Base-by-base conservation (phyloP, 2,888 invertebrate genomes). In the Zygaena filipendulae region DNA sequence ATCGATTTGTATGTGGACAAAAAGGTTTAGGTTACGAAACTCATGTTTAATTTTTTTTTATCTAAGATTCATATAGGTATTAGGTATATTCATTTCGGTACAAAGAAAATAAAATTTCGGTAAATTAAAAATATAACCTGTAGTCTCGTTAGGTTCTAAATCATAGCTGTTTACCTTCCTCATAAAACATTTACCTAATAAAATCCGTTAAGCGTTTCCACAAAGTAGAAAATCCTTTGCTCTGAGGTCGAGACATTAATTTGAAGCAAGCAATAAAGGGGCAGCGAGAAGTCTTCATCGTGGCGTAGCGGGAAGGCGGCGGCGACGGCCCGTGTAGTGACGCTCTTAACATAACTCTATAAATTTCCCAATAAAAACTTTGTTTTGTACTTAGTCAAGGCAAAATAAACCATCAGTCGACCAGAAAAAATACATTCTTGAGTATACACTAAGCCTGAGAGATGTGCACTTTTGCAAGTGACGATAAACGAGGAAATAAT, bases 261-360 rank as follows among this genome's bases (percentile, higher is more conserved):
- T 75, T 77, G 61, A 64, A 61, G 61, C 69, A 54, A 70, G 77
- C 72, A 77, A 77, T 77, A 77, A 75, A 75, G 69, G 60, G 63
- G 57, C 64, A 66, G 59, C 56, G 56, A 66, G 64, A 66, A 63
- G 64, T 70, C 64, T 68, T 68, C 60, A 56, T 57, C 53, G 52
- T 47, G 47, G 39, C 47, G 39, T 28, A 23, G 40, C 28, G 33
- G 25, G 27, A 18, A 37, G 35, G 38, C 44, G 39, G 36, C 32
- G 43, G 35, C 30, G 31, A 27, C 42, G 48, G 42, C 42, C 49
- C 44, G 49, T 48, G 36, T 53, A 43, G 57, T 55, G 59, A 56
- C 57, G 62, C 57, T 68, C 59, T 67, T 66, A 69, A 66, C 62
- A 54, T 48, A 45, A 55, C 62, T 64, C 59, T 61, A 69, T 69